Base-by-base conservation (phyloP, 2,113 vertebrate species). In the Hoplias malabaricus region DNA sequence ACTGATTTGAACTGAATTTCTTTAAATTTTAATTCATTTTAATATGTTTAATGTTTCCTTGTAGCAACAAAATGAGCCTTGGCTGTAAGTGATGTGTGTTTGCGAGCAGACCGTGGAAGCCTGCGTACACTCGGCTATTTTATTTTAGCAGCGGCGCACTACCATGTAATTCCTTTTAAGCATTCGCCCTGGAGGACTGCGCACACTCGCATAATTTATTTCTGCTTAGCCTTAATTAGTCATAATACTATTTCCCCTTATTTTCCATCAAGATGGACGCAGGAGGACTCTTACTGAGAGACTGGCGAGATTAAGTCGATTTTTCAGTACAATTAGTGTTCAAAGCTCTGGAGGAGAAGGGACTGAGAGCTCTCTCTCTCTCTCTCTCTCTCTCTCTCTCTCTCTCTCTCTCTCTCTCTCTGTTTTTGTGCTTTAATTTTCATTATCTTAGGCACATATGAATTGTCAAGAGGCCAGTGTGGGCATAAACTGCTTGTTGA, bases 171-270 rank as follows among this genome's bases (percentile, higher is more conserved):
- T 82, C 29, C 72, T 48, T 67, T 82, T 76, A 53, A 77, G 61
- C 46, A 21, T 63, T 50, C 36, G 10, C 88, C 85, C 83, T 76
- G 1, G 85, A 89, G 85, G 87, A 87, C 87, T 85, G 75, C 82
- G 75, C 82, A 86, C 83, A 80, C 42, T 75, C 38, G 73, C 76
- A 79, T 62, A 84, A 87, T 89, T 85, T 83, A 73, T 89, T n/a
- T 84, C 78, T 73, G 79, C 86, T 89, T 86, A 69, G 69, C 83
- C 87, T 89, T 88, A 89, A 91, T 91, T 89, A 89, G 80, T 84
- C 72, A 69, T 78, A 87, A 88, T 84, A 87, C 84, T 68, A 85
- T 82, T 91, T 74, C 53, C n/a, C n/a, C 69, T 83, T 88, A 80
- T 88, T 88, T 88, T 84, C 68, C 82, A 85, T 86, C 78, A 83